A percentile compares a stretch with the other conserved stretches of the same genome.
Conservation (phyloP, 2,888 invertebrate species). For the Anarsia innoxiella region DNA sequence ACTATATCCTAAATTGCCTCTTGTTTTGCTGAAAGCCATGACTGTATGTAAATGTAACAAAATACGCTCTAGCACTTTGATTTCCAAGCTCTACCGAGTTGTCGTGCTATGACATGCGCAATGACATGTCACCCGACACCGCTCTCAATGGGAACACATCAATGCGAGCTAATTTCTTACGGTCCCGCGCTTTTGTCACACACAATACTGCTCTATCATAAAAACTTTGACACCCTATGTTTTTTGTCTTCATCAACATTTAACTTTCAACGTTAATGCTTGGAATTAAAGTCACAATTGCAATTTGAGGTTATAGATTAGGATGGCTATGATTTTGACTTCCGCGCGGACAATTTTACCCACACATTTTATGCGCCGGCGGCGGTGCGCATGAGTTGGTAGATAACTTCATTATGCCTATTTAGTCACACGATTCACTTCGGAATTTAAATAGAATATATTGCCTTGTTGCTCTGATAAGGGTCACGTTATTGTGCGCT, state of each 20-base stretch:
- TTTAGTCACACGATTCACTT: slow-evolving; percentile 15
- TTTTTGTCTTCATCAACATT: not conserved
- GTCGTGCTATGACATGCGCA: slow-evolving; percentile 23
- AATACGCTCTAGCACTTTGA: not conserved
- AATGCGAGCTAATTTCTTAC: slow-evolving; percentile 70
- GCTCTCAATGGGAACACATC: slow-evolving; percentile 48
- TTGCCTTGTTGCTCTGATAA: slow-evolving; percentile 23
- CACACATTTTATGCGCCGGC: slow-evolving; percentile 43
- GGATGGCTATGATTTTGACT: slow-evolving; percentile 40
- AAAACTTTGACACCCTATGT: slow-evolving; percentile 15
- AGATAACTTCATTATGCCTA: slow-evolving; percentile 44
- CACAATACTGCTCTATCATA: slow-evolving; percentile 21
- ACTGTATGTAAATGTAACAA: not conserved
- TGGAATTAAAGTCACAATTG: slow-evolving; percentile 10
- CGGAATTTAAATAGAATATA: slow-evolving; percentile 16
- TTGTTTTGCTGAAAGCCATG: too few species aligned
- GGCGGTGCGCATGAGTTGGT: slow-evolving; percentile 35
- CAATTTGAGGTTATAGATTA: slow-evolving; percentile 7
- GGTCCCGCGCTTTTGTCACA: slow-evolving; percentile 57
- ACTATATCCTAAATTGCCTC: too few species aligned
- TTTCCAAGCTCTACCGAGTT: not conserved
- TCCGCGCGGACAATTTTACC: slow-evolving; percentile 41
- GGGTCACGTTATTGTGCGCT: slow-evolving; percentile 21
- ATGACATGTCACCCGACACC: slow-evolving; percentile 39
- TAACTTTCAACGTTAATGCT: slow-evolving; percentile 1